Conservation (phyloP, 2,888 invertebrate species). For the Athalia circularis region DNA sequence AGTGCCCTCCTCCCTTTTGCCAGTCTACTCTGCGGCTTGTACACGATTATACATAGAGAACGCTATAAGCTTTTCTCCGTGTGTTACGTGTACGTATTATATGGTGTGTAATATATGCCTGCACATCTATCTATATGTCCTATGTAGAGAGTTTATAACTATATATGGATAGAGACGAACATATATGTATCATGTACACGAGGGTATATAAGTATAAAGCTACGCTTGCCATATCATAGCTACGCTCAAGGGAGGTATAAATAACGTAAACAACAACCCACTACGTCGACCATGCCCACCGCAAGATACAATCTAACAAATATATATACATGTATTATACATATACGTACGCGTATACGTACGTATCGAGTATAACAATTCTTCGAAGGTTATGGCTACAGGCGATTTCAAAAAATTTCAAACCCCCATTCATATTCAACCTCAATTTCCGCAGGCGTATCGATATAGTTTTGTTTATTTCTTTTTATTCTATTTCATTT, state of each 20-base stretch:
- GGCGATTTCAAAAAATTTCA: background rate
- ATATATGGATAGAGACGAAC: background rate
- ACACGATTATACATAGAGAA: slow-evolving; percentile 2
- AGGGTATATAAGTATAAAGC: slow-evolving; percentile 13
- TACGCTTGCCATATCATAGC: slow-evolving; percentile 41
- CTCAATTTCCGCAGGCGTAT: background rate
- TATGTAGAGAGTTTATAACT: no score
- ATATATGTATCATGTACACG: background rate
- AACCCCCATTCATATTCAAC: background rate
- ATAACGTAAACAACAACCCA: slow-evolving; percentile 69
- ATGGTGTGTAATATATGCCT: no score
- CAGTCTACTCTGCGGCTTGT: background rate
- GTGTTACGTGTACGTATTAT: no score
- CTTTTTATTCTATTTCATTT: background rate
- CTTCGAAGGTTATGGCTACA: background rate
- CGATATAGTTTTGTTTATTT: background rate
- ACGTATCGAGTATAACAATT: background rate
- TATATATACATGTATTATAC: background rate
- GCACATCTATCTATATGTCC: no score
- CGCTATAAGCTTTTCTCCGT: no score
- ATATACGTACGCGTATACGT: background rate
- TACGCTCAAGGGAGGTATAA: slow-evolving; percentile 71
- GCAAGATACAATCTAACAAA: slow-evolving; percentile 54
- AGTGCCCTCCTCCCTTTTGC: background rate
- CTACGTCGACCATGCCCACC: slow-evolving; percentile 49